Percentiles rank a stretch among this genome's conserved stretches.
These are phyloP conservation scores for Cynoglossus semilaevis DNA, from an alignment of 2,113 vertebrate species.

Conservation along the genomic window DNA sequence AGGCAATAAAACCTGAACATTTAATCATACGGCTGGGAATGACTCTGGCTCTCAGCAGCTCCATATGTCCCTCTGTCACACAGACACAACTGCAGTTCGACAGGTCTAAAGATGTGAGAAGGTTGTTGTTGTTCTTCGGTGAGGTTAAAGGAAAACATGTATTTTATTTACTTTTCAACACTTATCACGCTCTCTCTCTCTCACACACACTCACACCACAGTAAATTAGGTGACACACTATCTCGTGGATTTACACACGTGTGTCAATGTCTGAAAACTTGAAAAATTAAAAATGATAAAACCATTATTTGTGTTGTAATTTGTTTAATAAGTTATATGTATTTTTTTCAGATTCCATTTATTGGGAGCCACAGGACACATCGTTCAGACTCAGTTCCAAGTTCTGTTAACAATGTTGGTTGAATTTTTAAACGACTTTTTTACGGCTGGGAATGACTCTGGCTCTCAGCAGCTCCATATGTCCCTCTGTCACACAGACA, in stretches of 20 bases:
- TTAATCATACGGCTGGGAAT: neutral
- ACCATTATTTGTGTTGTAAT: too few relatives aligned
- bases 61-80: neutral
- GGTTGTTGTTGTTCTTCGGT: neutral
- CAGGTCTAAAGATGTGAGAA: neutral
- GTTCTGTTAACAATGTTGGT: neutral
- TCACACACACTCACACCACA: too few relatives aligned
- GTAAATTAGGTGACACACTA: too few relatives aligned
- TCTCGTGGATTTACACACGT: too few relatives aligned
- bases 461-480: neutral
- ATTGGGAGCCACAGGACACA: neutral
- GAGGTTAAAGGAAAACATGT: neutral
- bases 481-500: neutral
- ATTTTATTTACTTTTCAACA: too few relatives aligned
- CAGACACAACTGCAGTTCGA: neutral
- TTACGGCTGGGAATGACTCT: neutral
- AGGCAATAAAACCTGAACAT: neutral
- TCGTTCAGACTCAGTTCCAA: neutral
- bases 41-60: neutral
- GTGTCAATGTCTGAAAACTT: too few relatives aligned
- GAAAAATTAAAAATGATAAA: too few relatives aligned
- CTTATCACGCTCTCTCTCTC: too few relatives aligned
- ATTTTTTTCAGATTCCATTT: neutral
- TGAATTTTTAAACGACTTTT: neutral
- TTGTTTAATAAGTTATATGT: too few relatives aligned